Percentiles rank a stretch among this genome's conserved stretches.
These are phyloP conservation scores for Drosophila antonietae DNA, from an alignment of 2,888 invertebrate genomes.

Conservation along the genomic window DNA sequence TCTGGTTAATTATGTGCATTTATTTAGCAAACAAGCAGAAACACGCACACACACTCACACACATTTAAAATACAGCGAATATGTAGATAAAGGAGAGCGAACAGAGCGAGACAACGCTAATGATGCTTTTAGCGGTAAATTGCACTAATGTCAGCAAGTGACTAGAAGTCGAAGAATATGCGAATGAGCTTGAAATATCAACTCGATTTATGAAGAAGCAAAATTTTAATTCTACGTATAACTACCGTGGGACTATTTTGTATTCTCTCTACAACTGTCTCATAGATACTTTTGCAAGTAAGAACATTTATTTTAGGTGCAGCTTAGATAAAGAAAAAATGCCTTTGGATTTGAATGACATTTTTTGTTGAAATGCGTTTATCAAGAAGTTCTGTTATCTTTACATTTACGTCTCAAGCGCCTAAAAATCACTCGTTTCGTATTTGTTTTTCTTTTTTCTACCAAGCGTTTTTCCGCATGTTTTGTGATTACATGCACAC, in stretches of 20 bases:
- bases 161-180: background rate
- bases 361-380: background rate
- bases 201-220: background rate
- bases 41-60: conserved; percentile 2
- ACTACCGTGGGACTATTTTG: background rate
- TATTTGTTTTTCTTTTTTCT: conserved; percentile 26
- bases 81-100: conserved; percentile 12
- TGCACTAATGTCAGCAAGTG: conserved; percentile 30
- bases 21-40: conserved; percentile 8
- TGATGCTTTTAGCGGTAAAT: conserved; percentile 53
- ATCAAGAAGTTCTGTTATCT: conserved; percentile 11
- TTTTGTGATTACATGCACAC: conserved; percentile 43
- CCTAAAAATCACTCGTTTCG: conserved; percentile 27
- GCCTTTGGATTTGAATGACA: conserved; percentile 7
- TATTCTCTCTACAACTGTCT: background rate
- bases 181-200: background rate
- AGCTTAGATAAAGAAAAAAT: conserved; percentile 23
- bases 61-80: conserved; percentile 4
- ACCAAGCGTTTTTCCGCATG: conserved; percentile 55
- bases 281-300: background rate
- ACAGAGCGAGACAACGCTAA: conserved; percentile 37
- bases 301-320: background rate
- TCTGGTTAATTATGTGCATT: conserved; percentile 34
- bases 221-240: background rate
- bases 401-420: conserved; percentile 32